Evolutionary conservation across 2,113 vertebrate species (phyloP), one percentile per base, ranked within the genome.

Genomic region (Silurus glanis): DNA sequence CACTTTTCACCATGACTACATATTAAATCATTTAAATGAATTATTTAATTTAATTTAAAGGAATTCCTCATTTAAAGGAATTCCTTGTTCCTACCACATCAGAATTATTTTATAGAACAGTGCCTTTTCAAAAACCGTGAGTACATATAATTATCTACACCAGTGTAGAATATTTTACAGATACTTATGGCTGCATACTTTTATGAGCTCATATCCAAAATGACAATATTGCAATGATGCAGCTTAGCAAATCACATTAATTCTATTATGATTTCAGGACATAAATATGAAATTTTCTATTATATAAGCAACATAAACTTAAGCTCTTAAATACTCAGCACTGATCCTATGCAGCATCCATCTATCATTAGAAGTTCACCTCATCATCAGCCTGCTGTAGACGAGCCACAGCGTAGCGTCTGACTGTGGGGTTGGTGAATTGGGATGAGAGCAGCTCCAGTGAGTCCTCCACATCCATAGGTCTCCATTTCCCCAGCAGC

Each of bases 391-490:
- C 98, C 91, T 99, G 97, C 86, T 98, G 95, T 89, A 99, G 92
- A 3, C 98, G 94, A 0, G 97, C 96, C 0, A 99, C 97, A 0
- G 98, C 98, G 0, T 99, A 99, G 19, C 98, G 96, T 45, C 98
- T 91, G 82, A 99, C 98, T 0, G 97, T 98, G 5, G 97, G 96
- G 91, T 99, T 99, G 80, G 95, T 95, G 88, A 98, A 99, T 56
- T 98, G 97, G 21, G 97, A 99, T 0, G 98, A 99, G 19, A 99
- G 90, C 71, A 99, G 95, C 88, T 99, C 98, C 91, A 99, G 88
- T 6, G 97, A 97, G 83, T 99, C 98, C 88, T 99, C 98, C n/a
- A 99, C 98, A 12, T 99, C 98, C 97, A 99, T 99, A 5, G 98
- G 98, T 85, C 96, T 97, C 98, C 98, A 99, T 86, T 97, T 99